Evolutionary conservation across 2,113 vertebrate species (phyloP).

Genomic region (Myanophis thanlyinensis): DNA sequence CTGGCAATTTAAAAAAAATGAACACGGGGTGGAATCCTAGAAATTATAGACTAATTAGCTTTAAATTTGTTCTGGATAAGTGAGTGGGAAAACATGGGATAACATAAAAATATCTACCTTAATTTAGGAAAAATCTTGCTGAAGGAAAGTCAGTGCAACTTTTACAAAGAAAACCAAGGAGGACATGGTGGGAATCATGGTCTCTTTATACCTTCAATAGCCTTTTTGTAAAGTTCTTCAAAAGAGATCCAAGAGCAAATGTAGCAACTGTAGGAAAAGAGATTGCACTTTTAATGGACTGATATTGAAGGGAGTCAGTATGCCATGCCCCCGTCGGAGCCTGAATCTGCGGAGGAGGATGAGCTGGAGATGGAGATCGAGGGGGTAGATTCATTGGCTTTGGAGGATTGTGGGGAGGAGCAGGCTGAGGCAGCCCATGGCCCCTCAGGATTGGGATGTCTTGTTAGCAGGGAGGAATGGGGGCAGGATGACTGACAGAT

Average conservation of each 20-base stretch:
- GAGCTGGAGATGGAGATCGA: too few relatives aligned
- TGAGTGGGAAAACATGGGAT: background rate
- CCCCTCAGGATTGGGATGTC: too few relatives aligned
- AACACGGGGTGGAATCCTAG: conserved; percentile 9
- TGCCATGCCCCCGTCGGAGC: too few relatives aligned
- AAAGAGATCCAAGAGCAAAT: background rate
- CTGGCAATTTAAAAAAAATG: conserved; percentile 31
- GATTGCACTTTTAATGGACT: background rate
- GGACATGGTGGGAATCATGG: background rate
- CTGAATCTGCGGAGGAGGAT: too few relatives aligned
- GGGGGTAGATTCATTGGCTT: too few relatives aligned
- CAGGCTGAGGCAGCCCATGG: too few relatives aligned
- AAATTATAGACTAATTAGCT: background rate
- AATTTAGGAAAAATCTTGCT: background rate
- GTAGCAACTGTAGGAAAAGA: background rate
- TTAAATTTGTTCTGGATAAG: background rate
- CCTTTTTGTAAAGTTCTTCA: background rate
- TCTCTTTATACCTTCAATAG: background rate
- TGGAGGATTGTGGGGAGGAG: too few relatives aligned
- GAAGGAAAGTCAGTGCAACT: background rate
- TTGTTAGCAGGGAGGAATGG: too few relatives aligned
- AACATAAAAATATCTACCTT: background rate
- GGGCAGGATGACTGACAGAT: too few relatives aligned
- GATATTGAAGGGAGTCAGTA: background rate
- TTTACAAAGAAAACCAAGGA: background rate